Base-by-base conservation (phyloP, 2,797 vertebrate genomes). In the Helostoma temminkii region DNA sequence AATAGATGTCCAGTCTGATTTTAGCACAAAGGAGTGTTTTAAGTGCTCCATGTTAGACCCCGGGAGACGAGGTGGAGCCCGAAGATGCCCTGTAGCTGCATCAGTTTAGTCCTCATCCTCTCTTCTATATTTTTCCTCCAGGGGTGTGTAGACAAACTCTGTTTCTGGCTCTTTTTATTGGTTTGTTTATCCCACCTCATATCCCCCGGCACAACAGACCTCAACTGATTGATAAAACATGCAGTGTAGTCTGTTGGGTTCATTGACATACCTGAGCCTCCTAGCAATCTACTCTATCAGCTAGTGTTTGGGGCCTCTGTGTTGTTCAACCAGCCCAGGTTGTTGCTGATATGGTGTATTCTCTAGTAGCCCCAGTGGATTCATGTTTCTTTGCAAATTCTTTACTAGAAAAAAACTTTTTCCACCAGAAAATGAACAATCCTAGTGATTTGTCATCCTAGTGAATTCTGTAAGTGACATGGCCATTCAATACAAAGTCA, bases 201-300 rank as follows among this genome's bases (percentile, higher is more conserved):
- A 28, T 80, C 84, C 74, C 70, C 25, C 30, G 59, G 85, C 68
- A 5, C 50, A 42, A 39, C 70, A 71, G 45, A 72, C 79, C 71
- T 19, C 71, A 50, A 68, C 77, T 81, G 86, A 86, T 82, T 87
- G 90, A 90, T 85, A 83, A 84, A 90, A 86, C 78, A 80, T 76
- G 78, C 6, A 55, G 45, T 1, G 2, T 26, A 37, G 64, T 66
- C 53, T 66, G 43, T 24, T 70, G 59, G 45, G 19, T 60, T 69
- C 76, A 78, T 72, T 66, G 76, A 87, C 57, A 61, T 46, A 71
- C 61, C 74, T n/a, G 45, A 71, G 69, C 74, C 77, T 65, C 32
- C 37, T 1, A 71, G 79, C 62, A 24, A 64, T 83, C 68, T 64
- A 48, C 52, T 76, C 60, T 19, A 56, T 86, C 78, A 76, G 45